Evolutionary conservation across 2,113 vertebrate species (phyloP).

Genomic region (Phyllopteryx taeniolatus): DNA sequence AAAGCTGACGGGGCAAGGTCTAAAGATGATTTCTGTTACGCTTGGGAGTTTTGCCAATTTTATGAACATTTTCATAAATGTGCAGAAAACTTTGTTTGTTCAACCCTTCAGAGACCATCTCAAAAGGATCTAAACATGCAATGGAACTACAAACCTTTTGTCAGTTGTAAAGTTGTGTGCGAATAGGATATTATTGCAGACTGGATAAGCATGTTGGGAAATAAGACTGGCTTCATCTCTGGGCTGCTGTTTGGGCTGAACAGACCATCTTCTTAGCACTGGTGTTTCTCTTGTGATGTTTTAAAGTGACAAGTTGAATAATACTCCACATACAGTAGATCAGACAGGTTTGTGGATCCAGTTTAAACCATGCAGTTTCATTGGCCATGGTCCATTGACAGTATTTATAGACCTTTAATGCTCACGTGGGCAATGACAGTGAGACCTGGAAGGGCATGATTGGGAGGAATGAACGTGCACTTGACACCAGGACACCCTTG

Average conservation of each 20-base stretch:
- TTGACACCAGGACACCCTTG: too few relatives aligned
- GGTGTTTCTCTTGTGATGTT: constrained; percentile 25
- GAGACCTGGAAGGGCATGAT: too few relatives aligned
- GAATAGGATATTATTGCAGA: constrained; percentile 54
- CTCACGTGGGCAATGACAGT: too few relatives aligned
- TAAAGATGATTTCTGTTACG: constrained; percentile 15
- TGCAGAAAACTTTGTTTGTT: background rate
- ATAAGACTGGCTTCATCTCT: constrained; percentile 54
- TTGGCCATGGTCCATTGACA: background rate
- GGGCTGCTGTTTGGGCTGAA: constrained; percentile 33
- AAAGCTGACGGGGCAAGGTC: constrained; percentile 5
- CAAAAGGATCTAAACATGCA: background rate
- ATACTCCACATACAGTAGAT: constrained; percentile 31
- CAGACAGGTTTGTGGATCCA: constrained; percentile 12
- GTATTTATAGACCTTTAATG: too few relatives aligned
- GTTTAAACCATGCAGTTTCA: constrained; percentile 22
- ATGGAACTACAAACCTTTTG: constrained; percentile 37
- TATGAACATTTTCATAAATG: constrained; percentile 22
- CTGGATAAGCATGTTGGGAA: constrained; percentile 62
- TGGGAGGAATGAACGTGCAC: too few relatives aligned
- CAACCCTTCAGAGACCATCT: background rate
- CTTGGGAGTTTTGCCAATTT: constrained; percentile 13
- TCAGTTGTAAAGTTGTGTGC: constrained; percentile 55
- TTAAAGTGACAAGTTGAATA: constrained; percentile 65
- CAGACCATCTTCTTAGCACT: constrained; percentile 47